phyloP scores from a whole-genome alignment of 35 echinoderm and acorn worm species.

The Lytechinus variegatus region DNA sequence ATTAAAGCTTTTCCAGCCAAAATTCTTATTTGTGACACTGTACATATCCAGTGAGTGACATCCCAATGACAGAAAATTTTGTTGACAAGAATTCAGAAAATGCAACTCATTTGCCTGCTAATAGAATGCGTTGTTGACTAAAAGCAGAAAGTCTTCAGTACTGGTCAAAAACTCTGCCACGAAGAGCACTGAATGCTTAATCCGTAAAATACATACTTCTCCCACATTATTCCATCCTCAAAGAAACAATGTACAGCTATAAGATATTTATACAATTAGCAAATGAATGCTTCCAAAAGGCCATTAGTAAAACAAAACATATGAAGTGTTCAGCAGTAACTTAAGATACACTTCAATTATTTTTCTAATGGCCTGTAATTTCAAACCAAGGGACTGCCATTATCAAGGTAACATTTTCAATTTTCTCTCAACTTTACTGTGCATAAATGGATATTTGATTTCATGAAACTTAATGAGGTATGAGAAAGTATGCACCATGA shows the following conservation, averaged over 20 bases:
- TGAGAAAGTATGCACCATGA: neutral
- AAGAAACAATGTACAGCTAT: neutral
- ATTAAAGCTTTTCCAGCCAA: neutral
- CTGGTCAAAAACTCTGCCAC: neutral
- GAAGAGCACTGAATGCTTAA: neutral
- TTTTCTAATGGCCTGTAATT: neutral
- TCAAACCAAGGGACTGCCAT: neutral
- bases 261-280: neutral
- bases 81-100: conserved; percentile 25
- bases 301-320: neutral
- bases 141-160: conserved; percentile 9
- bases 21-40: neutral
- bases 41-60: neutral
- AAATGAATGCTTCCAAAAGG: neutral
- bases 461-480: neutral
- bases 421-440: neutral
- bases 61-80: conserved; percentile 28
- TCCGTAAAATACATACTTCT: neutral
- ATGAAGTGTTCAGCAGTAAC: neutral
- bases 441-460: neutral
- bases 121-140: conserved; percentile 28
- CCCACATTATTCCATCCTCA: neutral
- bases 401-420: neutral
- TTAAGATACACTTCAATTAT: neutral
- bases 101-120: conserved; percentile 41